Base-by-base conservation (phyloP, 1,140 invertebrate species). In the Hesperophylax magnus region DNA sequence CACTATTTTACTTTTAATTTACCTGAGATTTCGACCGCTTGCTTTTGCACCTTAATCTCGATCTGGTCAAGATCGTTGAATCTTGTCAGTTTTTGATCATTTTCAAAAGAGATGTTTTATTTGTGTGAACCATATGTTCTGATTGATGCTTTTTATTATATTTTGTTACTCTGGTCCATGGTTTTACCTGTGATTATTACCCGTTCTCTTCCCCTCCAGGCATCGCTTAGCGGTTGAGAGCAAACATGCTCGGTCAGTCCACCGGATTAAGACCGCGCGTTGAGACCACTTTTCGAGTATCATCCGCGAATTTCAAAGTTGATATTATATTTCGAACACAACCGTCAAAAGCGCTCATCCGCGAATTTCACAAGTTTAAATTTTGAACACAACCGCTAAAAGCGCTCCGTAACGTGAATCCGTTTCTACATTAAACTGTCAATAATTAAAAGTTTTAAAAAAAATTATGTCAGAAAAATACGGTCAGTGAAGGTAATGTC, bases 211-310 rank as follows among this genome's bases (percentile, higher is more conserved):
- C 7, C 22, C 27, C 27, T 14, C 27, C 24, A 8, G 63, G 11
- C 63, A 3, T 17, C 63, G 63, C 63, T 67, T 8, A 34, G 63
- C 63, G n/a, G 24, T 67, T n/a, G 22, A 67, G 22, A 22, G 63
- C 63, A n/a, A 67, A 67, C 31, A n/a, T 11, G 63, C 27, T 61
- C 63, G 63, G 63, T 67, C 63, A 67, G 63, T 67, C 24, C 63
- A 27, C 63, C 63, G 63, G 63, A 67, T 67, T 67, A 34, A 31
- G 63, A 67, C 22, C 63, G 22, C 22, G 24, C 17, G 63, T 67
- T 31, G 22, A 31, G 63, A 67, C 63, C 63, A 17, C 31, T 67
- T 27, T 31, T 22, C 17, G 31, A 67, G 7, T 34, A n/a, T 34
- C 17, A 31, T 67, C 63, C 63, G 63, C 63, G 63, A 67, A 67